These are phyloP conservation scores for Pseudorhombus dupliciocellatus DNA, from an alignment of 2,113 vertebrate species.

Conservation along the genomic window DNA sequence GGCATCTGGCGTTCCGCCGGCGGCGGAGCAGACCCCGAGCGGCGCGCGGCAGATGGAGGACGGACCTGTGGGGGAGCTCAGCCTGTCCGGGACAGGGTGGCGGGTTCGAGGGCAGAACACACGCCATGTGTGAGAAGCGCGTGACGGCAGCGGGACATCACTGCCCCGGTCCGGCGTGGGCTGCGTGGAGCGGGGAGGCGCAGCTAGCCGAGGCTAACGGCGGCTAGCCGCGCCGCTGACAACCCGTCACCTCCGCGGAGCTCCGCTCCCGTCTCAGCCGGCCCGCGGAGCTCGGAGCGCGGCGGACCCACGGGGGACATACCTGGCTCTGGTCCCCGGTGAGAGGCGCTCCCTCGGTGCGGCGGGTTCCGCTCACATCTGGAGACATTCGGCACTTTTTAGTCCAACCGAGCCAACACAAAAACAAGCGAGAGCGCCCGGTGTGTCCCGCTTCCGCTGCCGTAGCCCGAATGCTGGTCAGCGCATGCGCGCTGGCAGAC, in stretches of 20 bases:
- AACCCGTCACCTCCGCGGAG: constrained; percentile 48
- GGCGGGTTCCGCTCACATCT: constrained; percentile 20
- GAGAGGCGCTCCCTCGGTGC: background rate
- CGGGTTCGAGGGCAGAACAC: too few relatives aligned
- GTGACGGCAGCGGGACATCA: background rate
- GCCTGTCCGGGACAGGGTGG: background rate
- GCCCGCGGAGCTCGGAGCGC: background rate
- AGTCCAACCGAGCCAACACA: constrained; percentile 39
- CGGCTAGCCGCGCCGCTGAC: constrained; percentile 49
- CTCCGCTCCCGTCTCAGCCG: background rate
- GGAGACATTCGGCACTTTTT: constrained; percentile 44
- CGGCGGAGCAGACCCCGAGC: background rate
- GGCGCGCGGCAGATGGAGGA: constrained; percentile 17
- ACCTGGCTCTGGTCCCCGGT: constrained; percentile 42
- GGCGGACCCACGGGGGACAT: constrained; percentile 2
- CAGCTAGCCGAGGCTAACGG: constrained; percentile 47
- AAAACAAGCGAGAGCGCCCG: constrained; percentile 1
- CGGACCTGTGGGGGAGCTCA: constrained; percentile 1
- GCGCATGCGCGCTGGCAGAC: constrained; percentile 33
- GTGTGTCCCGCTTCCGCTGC: constrained; percentile 42
- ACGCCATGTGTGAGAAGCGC: too few relatives aligned
- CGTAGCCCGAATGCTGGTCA: background rate
- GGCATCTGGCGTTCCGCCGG: constrained; percentile 3
- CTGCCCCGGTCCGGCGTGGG: background rate
- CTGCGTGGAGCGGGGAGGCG: background rate